Evolutionary conservation across 1,140 invertebrate species (phyloP).

Genomic region (Wiebesia pumilae): DNA sequence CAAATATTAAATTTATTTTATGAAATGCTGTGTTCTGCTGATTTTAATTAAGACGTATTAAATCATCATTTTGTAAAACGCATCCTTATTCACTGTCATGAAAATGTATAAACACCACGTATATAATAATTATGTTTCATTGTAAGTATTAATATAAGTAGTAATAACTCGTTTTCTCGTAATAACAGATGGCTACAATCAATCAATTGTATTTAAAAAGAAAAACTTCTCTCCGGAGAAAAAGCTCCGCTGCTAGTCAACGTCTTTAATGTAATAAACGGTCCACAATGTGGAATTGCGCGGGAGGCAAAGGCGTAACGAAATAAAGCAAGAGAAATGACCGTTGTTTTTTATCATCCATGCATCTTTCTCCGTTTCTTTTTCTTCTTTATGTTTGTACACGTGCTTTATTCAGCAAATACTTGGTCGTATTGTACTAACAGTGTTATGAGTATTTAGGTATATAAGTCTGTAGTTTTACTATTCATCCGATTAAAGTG

Average conservation of each 20-base stretch:
- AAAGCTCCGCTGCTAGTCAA: background rate
- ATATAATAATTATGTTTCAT: background rate
- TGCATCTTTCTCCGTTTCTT: background rate
- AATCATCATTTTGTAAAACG: background rate
- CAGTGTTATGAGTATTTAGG: background rate
- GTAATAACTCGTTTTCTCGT: slow-evolving; percentile 13
- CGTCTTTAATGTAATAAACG: slow-evolving; percentile 37
- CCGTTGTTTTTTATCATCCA: background rate
- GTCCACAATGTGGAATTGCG: background rate
- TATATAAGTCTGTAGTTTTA: background rate
- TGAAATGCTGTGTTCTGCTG: background rate
- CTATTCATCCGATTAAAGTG: background rate
- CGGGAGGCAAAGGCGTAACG: slow-evolving; percentile 12
- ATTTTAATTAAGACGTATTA: background rate
- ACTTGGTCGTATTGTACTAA: background rate
- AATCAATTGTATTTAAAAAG: slow-evolving; percentile 35
- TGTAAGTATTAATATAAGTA: background rate
- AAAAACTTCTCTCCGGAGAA: background rate
- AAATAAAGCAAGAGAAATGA: slow-evolving; percentile 23
- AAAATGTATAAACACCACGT: background rate
- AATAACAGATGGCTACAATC: background rate
- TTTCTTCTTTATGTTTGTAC: background rate
- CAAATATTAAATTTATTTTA: background rate
- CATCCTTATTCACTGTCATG: background rate
- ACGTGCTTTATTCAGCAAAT: slow-evolving; percentile 5